Conservation (phyloP, 2,888 invertebrate species). For the Gari tellinella region DNA sequence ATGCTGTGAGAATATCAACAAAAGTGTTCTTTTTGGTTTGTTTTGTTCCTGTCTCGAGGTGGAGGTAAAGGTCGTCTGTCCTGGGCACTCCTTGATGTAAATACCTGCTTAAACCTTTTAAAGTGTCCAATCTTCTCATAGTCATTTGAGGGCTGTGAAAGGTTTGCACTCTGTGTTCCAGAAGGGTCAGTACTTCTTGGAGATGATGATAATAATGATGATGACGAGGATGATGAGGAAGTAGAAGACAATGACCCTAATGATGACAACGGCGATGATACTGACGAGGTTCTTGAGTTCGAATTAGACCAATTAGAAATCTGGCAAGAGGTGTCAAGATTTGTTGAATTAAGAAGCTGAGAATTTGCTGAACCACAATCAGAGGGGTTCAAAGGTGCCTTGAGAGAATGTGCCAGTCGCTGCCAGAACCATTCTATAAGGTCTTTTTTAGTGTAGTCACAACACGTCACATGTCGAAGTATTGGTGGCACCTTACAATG, state of each 20-base stretch:
- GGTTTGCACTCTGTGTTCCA: no score
- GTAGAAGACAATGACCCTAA: constrained; percentile 2
- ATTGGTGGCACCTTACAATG: constrained; percentile 71
- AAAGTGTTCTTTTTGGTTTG: no score
- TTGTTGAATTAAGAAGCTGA: constrained; percentile 17
- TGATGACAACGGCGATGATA: neutral
- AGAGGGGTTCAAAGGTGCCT: constrained; percentile 87
- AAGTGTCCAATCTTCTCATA: constrained; percentile 24
- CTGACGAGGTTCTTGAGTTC: constrained; percentile 1
- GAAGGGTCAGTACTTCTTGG: neutral
- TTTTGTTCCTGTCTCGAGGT: constrained; percentile 6
- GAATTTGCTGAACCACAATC: constrained; percentile 20
- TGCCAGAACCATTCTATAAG: constrained; percentile 87
- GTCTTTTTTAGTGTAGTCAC: constrained; percentile 76
- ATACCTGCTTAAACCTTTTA: neutral
- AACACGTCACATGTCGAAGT: constrained; percentile 71
- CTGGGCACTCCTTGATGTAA: constrained; percentile 3
- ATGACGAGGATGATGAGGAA: constrained; percentile 7
- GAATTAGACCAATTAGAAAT: constrained; percentile 35
- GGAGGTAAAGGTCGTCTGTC: constrained; percentile 33
- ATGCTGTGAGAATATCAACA: no score
- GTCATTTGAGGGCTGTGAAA: constrained; percentile 1
- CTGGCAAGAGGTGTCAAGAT: constrained; percentile 22
- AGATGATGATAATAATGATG: constrained; percentile 3
- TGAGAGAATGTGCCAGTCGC: constrained; percentile 93